Conservation (phyloP, 2,113 vertebrate genomes). For the Ciconia stormi region DNA sequence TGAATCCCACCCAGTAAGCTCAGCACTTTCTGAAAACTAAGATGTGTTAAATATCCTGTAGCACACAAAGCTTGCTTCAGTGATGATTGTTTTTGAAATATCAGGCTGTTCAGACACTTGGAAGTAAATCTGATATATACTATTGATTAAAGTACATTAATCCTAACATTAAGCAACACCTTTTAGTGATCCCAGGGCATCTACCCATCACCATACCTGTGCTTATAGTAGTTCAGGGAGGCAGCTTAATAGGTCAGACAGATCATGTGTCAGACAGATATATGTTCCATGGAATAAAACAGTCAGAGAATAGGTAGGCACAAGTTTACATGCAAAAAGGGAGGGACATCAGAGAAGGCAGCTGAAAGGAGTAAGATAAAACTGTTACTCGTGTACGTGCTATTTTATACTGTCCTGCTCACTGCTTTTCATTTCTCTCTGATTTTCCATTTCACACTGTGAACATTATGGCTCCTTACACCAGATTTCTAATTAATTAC, state of each 20-base stretch:
- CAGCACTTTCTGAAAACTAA: background rate
- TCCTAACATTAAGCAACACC: background rate
- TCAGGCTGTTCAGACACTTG: background rate
- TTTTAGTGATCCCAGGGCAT: background rate
- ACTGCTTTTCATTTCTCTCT: background rate
- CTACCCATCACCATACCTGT: background rate
- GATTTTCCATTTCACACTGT: background rate
- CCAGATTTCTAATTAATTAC: background rate
- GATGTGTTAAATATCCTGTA: background rate
- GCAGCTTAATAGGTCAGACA: background rate
- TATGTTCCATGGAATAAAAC: background rate
- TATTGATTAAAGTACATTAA: background rate
- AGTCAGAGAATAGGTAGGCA: background rate
- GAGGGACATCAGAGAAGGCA: background rate
- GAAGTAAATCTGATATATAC: background rate
- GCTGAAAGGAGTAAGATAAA: background rate
- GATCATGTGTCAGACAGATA: background rate
- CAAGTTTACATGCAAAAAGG: background rate
- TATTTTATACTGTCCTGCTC: background rate
- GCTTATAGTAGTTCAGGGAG: background rate
- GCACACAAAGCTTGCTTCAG: background rate
- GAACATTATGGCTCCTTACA: background rate
- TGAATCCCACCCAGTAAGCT: background rate
- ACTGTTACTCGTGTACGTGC: background rate
- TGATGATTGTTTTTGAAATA: background rate